phyloP scores from a whole-genome alignment of 1,140 invertebrate species.

The Acromyrmex heyeri region DNA sequence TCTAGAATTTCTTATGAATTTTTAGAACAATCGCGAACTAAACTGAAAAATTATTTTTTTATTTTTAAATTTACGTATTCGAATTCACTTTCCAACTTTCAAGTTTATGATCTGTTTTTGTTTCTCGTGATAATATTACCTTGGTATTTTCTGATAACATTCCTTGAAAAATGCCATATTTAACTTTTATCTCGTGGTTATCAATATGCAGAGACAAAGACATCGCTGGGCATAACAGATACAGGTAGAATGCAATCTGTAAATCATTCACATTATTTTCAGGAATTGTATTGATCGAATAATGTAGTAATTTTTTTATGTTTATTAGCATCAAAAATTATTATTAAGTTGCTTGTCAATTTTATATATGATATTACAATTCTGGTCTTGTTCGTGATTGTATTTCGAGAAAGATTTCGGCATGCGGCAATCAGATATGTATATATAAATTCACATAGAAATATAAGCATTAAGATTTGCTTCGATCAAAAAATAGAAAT shows the following conservation, averaged over 20 bases:
- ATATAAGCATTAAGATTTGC: too few relatives aligned
- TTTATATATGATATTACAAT: too few relatives aligned
- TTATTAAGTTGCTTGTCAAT: too few relatives aligned
- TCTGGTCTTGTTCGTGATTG: too few relatives aligned
- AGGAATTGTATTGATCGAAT: neutral
- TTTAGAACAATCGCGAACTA: neutral
- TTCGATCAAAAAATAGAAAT: too few relatives aligned
- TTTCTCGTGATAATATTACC: conserved; percentile 40
- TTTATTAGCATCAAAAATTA: too few relatives aligned
- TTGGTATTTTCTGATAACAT: conserved; percentile 36
- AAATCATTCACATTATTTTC: neutral
- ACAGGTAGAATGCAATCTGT: neutral
- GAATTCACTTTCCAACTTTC: neutral
- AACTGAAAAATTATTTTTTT: neutral
- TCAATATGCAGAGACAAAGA: neutral
- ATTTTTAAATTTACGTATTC: neutral
- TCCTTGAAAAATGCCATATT: conserved; percentile 31
- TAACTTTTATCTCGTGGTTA: conserved; percentile 61
- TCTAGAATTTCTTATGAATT: neutral
- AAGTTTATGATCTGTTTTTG: neutral
- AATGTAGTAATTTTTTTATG: too few relatives aligned
- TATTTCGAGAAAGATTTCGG: too few relatives aligned
- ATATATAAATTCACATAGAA: too few relatives aligned
- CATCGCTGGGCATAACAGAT: neutral
- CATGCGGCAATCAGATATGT: too few relatives aligned